Evolutionary conservation across 2,113 vertebrate species (phyloP).

Genomic region (Choloepus hoffmanni): DNA sequence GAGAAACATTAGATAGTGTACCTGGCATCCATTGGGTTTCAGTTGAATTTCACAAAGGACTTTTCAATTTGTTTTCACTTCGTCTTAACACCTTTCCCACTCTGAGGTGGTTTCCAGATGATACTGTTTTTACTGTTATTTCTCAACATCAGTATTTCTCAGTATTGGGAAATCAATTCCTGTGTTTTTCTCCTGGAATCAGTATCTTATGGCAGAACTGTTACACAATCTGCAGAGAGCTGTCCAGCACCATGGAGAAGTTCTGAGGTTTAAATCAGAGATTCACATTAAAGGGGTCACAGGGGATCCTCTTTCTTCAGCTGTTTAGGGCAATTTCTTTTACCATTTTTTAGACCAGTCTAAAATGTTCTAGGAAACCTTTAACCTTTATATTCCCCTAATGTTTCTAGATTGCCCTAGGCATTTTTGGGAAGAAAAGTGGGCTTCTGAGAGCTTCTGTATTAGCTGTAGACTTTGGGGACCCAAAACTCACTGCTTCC

Average conservation of each 20-base stretch:
- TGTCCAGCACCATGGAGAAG: not conserved
- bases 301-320: not conserved
- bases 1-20: not conserved
- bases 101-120: not conserved
- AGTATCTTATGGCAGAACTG: not conserved
- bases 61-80: conserved; percentile 36
- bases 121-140: not conserved
- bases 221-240: not conserved
- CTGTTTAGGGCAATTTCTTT: not conserved
- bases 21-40: not conserved
- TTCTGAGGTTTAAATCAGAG: conserved; percentile 29
- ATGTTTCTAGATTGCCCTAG: not conserved
- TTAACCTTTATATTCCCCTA: not conserved
- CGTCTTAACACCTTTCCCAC: not conserved
- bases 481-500: not conserved
- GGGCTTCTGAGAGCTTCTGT: not conserved
- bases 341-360: not conserved
- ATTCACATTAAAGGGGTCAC: not conserved
- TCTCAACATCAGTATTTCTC: not conserved
- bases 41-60: conserved; percentile 8
- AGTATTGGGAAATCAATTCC: not conserved
- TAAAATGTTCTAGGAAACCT: not conserved
- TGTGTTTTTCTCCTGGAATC: not conserved
- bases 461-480: not conserved
- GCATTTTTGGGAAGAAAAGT: conserved; percentile 11